Base-by-base conservation (phyloP, 1,140 invertebrate species). In the Capitella teleta region DNA sequence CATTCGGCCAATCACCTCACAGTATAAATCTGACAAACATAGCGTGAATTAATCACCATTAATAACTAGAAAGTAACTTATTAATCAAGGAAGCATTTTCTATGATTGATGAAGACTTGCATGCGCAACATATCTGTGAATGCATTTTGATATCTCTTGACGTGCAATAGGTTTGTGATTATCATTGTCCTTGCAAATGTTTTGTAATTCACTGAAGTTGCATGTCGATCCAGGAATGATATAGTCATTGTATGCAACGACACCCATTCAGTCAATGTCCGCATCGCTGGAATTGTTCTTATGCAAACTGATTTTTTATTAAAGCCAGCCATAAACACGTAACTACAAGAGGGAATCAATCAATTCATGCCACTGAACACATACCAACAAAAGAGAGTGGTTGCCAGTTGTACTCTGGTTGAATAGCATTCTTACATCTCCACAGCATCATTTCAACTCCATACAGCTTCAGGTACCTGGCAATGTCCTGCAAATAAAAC, bases 341-440 rank as follows among this genome's bases (percentile, higher is more conserved):
- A 32, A 8, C 30, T 32, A 32, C 8, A 32, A 10, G 30, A 32
- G 8, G 8, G 8, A n/a, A n/a, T 10, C 30, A n/a, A 32, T n/a
- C n/a, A n/a, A n/a, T n/a, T n/a, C 30, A 32, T 10, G 8, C 30
- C 8, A n/a, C 30, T 10, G 30, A 10, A 32, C n/a, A 41, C 49
- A 18, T 44, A 51, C 49, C 49, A 19, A 51, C 49, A 10, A 44
- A 21, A 16, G 49, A 28, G 12, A 51, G 25, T 3, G 28, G 38
- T 1, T 42, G n/a, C 5, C 38, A n/a, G 37, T 51, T 28, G 38
- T 41, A 51, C 19, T 42, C 26, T 4, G 49, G 49, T 19, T 51
- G 49, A 19, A 51, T 42, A 28, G 49, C 49, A 28, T 51, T 43
- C 16, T 43, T 42, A 44, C 49, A 51, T 12, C 49, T 23, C 49